A percentile compares a stretch with the other conserved stretches of the same genome.
These are phyloP conservation scores for Ischnura elegans DNA, from an alignment of 2,888 invertebrate genomes.

Conservation along the genomic window DNA sequence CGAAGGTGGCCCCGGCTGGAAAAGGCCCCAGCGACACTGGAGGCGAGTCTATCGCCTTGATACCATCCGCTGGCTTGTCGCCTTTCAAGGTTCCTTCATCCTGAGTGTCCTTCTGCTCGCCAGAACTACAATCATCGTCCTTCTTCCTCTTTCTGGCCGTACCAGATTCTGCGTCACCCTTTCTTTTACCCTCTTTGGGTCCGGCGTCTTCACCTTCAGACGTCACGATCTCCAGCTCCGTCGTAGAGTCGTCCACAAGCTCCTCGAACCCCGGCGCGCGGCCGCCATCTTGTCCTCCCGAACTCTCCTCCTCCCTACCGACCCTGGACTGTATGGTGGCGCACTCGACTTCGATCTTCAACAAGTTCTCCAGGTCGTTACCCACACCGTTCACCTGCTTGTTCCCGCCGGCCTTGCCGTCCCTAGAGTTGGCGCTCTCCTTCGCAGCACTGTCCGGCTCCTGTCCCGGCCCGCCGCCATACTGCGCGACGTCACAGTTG, in stretches of 20 bases:
- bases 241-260: slow-evolving; percentile 84
- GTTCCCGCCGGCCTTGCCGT: background rate
- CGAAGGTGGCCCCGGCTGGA: slow-evolving; percentile 87
- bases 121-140: background rate
- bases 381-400: slow-evolving; percentile 72
- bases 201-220: slow-evolving; percentile 82
- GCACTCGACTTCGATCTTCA: slow-evolving; percentile 80
- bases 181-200: slow-evolving; percentile 78
- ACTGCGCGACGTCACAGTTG: background rate
- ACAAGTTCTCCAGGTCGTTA: slow-evolving; percentile 77
- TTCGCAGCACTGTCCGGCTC: background rate
- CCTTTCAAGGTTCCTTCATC: background rate
- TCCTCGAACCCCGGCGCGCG: slow-evolving; percentile 87
- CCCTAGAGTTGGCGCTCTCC: background rate
- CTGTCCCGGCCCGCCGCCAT: background rate
- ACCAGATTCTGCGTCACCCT: slow-evolving; percentile 73
- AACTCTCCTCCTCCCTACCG: slow-evolving; percentile 74
- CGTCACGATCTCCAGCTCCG: slow-evolving; percentile 89
- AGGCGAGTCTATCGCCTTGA: slow-evolving; percentile 73
- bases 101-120: background rate
- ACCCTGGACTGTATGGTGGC: slow-evolving; percentile 78
- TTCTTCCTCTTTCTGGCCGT: slow-evolving; percentile 71
- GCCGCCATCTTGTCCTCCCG: slow-evolving; percentile 71
- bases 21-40: slow-evolving; percentile 81
- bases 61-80: slow-evolving; percentile 68